A percentile compares a stretch with the other conserved stretches of the same genome.
These are phyloP conservation scores for Dicranocentrus wangi DNA, from an alignment of 2,888 invertebrate species.

Conservation along the genomic window DNA sequence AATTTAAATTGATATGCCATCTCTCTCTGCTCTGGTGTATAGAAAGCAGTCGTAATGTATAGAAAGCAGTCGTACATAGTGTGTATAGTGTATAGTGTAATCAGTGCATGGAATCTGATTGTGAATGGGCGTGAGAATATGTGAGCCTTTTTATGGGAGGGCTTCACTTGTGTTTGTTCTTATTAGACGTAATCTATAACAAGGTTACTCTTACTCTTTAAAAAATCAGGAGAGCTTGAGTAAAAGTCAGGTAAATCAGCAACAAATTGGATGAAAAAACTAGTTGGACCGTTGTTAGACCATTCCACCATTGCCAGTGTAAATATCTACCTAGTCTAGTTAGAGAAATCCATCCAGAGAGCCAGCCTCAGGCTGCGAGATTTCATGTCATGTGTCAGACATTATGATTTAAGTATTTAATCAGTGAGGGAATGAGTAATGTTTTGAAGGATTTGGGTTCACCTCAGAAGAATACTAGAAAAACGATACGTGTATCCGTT, in stretches of 20 bases:
- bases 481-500: too few species aligned
- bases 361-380: conserved; percentile 7
- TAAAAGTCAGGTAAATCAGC: conserved; percentile 4
- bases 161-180: conserved; percentile 48
- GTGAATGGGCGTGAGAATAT: conserved; percentile 57
- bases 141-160: conserved; percentile 47
- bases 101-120: conserved; percentile 12
- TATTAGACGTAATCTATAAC: conserved; percentile 48
- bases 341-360: too few species aligned
- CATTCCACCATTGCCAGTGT: too few species aligned
- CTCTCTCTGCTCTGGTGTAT: conserved; percentile 8
- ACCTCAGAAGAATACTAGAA: too few species aligned
- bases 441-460: too few species aligned
- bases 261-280: conserved; percentile 55
- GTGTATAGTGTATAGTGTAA: too few species aligned
- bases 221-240: conserved; percentile 41
- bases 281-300: conserved; percentile 16
- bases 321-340: too few species aligned
- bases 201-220: conserved; percentile 30
- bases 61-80: too few species aligned
- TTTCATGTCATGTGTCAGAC: conserved; percentile 10
- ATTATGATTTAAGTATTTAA: conserved; percentile 44
- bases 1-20: conserved; percentile 60
- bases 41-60: too few species aligned
- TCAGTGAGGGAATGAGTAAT: conserved; percentile 19